Evolutionary conservation across 1,140 invertebrate genomes (phyloP).

Genomic region (Gonioctena quinquepunctata): DNA sequence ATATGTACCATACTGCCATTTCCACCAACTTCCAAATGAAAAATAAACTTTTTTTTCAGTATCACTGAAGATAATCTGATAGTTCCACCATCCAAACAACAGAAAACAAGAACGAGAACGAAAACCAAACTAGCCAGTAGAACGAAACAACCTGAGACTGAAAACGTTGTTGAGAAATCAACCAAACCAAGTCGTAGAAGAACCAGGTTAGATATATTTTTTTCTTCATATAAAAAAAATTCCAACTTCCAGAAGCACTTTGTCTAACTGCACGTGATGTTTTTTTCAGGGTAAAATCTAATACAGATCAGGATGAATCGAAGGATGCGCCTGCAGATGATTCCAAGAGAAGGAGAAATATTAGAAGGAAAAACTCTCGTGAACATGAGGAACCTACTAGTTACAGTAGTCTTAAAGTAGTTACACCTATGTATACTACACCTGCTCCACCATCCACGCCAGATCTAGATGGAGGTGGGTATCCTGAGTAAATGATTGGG

Average conservation of each 20-base stretch:
- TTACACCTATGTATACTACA: conserved; percentile 62
- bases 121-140: conserved; percentile 3
- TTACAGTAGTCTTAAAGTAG: conserved; percentile 56
- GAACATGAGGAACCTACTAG: conserved; percentile 32
- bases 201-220: no score
- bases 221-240: no score
- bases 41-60: no score
- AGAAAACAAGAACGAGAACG: conserved; percentile 38
- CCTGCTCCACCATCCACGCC: conserved; percentile 88
- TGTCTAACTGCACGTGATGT: no score
- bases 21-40: no score
- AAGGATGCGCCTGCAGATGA: not conserved
- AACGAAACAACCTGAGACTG: not conserved
- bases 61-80: conserved; percentile 47
- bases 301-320: conserved; percentile 23
- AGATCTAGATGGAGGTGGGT: conserved; percentile 78
- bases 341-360: conserved; percentile 28
- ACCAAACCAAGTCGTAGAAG: conserved; percentile 7
- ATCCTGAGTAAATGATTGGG: no score
- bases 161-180: conserved; percentile 20
- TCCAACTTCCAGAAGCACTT: no score
- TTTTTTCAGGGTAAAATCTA: conserved; percentile 31
- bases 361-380: conserved; percentile 27
- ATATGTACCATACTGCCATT: no score
- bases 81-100: conserved; percentile 39